A percentile compares a stretch with the other conserved stretches of the same genome.
Evolutionary conservation across 2,797 vertebrate species (phyloP).

Genomic region (Percopsis omiscomaycus): DNA sequence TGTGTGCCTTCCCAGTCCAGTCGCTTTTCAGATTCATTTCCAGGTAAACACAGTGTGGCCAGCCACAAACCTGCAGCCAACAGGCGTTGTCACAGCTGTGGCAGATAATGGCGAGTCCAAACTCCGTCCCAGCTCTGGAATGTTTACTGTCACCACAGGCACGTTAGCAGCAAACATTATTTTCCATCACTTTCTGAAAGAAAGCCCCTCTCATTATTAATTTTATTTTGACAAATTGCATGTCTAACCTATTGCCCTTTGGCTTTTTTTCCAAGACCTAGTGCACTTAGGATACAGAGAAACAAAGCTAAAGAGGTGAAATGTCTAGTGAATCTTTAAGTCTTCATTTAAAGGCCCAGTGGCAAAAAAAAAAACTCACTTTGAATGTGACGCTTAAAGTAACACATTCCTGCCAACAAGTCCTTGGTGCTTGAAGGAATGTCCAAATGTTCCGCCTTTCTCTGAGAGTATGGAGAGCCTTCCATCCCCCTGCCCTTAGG

Average conservation of each 20-base stretch:
- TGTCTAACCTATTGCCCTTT: slow-evolving; percentile 72
- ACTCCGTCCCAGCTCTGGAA: slow-evolving; percentile 81
- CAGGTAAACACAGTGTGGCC: slow-evolving; percentile 88
- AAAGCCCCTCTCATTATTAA: slow-evolving; percentile 76
- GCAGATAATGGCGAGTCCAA: slow-evolving; percentile 80
- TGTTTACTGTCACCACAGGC: slow-evolving; percentile 92
- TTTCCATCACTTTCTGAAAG: slow-evolving; percentile 69
- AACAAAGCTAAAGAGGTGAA: slow-evolving; percentile 34
- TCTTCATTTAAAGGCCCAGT: slow-evolving; percentile 35
- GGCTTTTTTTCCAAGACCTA: slow-evolving; percentile 42
- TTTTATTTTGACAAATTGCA: slow-evolving; percentile 81
- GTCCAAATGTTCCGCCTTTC: slow-evolving; percentile 53
- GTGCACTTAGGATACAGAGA: slow-evolving; percentile 43
- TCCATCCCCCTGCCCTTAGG: slow-evolving; percentile 42
- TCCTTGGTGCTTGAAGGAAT: slow-evolving; percentile 72
- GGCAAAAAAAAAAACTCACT: slow-evolving; percentile 39
- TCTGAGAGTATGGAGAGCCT: slow-evolving; percentile 35
- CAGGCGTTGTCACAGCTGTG: slow-evolving; percentile 87
- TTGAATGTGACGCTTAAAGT: slow-evolving; percentile 72
- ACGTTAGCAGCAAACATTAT: slow-evolving; percentile 84
- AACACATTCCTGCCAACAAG: slow-evolving; percentile 72
- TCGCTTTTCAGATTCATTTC: slow-evolving; percentile 89
- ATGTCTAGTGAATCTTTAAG: slow-evolving; percentile 51
- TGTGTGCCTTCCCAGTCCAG: slow-evolving; percentile 82
- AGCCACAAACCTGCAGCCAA: slow-evolving; percentile 83